phyloP scores from a whole-genome alignment of 2,888 invertebrate genomes.

The Lagria hirta region DNA sequence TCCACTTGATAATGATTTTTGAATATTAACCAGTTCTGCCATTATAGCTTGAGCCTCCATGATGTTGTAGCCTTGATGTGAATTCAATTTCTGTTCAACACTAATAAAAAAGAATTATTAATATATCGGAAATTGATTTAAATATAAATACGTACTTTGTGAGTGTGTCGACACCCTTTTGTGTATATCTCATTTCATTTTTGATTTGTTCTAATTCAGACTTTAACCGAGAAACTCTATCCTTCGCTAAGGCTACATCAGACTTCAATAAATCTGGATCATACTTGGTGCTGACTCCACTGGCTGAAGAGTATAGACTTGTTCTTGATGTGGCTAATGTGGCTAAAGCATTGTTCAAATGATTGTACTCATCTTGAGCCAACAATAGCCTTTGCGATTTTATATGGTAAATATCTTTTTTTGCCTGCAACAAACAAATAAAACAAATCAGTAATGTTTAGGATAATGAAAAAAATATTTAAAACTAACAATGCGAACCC shows the following conservation, averaged over 20 bases:
- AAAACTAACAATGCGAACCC: slow-evolving; percentile 17
- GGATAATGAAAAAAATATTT: too few relatives aligned
- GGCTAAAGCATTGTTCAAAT: slow-evolving; percentile 81
- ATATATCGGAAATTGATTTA: slow-evolving; percentile 14
- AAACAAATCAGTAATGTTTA: too few relatives aligned
- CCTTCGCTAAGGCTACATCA: slow-evolving; percentile 87
- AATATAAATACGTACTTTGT: slow-evolving; percentile 69
- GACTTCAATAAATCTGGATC: slow-evolving; percentile 92
- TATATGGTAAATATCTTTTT: slow-evolving; percentile 94
- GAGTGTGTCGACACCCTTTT: slow-evolving; percentile 89
- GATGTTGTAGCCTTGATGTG: slow-evolving; percentile 84
- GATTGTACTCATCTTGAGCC: slow-evolving; percentile 95
- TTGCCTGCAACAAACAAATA: too few relatives aligned
- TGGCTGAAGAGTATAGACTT: slow-evolving; percentile 86
- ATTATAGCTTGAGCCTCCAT: slow-evolving; percentile 95
- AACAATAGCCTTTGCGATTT: slow-evolving; percentile 91
- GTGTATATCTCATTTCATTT: slow-evolving; percentile 88
- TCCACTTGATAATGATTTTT: slow-evolving; percentile 85
- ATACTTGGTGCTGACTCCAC: slow-evolving; percentile 87
- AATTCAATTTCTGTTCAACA: slow-evolving; percentile 85
- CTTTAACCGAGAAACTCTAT: slow-evolving; percentile 83
- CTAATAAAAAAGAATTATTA: slow-evolving; percentile 57
- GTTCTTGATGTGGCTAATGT: slow-evolving; percentile 87
- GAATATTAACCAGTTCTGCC: slow-evolving; percentile 89
- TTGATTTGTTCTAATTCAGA: slow-evolving; percentile 89